Evolutionary conservation across 2,113 vertebrate genomes (phyloP).

Genomic region (Andinoacara biseriatus): DNA sequence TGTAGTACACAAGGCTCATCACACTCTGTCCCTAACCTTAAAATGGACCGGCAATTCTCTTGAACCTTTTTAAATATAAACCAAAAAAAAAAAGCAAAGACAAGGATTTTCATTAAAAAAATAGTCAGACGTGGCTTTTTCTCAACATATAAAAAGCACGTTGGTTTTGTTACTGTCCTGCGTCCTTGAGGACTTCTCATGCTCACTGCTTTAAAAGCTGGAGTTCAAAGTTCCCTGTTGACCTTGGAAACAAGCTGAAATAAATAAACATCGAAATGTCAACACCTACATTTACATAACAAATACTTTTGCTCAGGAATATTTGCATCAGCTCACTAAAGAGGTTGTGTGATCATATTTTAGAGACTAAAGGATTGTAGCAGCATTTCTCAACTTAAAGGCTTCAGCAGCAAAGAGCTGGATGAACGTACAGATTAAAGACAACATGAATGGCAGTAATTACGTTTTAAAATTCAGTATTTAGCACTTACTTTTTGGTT

Average conservation of each 20-base stretch:
- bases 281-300: neutral
- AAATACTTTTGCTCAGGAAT: neutral
- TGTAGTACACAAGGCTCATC: neutral
- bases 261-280: neutral
- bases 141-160: neutral
- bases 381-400: neutral
- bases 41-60: neutral
- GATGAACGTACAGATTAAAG: neutral
- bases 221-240: neutral
- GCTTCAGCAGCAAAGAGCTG: neutral
- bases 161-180: neutral
- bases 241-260: neutral
- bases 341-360: neutral
- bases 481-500: neutral
- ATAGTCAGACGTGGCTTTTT: neutral
- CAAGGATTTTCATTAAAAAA: neutral
- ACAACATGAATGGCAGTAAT: neutral
- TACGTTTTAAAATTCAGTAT: neutral
- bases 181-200: neutral
- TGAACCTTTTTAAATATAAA: neutral
- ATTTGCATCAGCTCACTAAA: neutral
- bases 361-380: neutral
- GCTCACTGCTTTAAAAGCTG: neutral
- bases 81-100: neutral
- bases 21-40: neutral